Percentiles rank a stretch among this genome's conserved stretches.
These are phyloP conservation scores for Pseudochirops corinnae DNA, from an alignment of 2,797 vertebrate genomes.

Conservation along the genomic window DNA sequence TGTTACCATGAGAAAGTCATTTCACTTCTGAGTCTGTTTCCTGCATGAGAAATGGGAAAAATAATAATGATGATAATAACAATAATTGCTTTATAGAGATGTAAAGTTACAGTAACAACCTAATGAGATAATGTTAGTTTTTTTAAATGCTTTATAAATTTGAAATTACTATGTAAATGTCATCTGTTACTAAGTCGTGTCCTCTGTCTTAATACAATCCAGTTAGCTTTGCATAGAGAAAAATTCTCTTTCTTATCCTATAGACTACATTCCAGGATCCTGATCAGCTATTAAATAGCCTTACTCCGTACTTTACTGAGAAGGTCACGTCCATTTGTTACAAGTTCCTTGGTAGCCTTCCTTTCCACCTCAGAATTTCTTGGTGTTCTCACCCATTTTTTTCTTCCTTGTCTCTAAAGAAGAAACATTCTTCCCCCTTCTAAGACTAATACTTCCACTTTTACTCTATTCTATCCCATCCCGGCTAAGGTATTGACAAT, in stretches of 20 bases:
- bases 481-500: not conserved
- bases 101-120: not conserved
- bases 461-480: not conserved
- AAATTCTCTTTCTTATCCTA: not conserved
- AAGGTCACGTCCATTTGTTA: not conserved
- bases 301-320: conserved; percentile 12
- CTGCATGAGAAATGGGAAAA: not conserved
- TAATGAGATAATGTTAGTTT: not conserved
- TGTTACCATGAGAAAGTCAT: not conserved
- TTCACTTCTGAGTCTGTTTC: not conserved
- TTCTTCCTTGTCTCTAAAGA: not conserved
- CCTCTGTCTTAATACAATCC: not conserved
- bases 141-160: not conserved
- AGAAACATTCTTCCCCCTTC: not conserved
- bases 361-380: not conserved
- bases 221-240: conserved; percentile 16
- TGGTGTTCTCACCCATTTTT: not conserved
- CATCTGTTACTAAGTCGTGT: not conserved
- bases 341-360: not conserved
- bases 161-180: not conserved
- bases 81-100: not conserved
- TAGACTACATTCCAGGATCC: not conserved
- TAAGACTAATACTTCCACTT: not conserved
- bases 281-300: not conserved
- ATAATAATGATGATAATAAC: not conserved